These are phyloP conservation scores for Pseudococcus viburni DNA, from an alignment of 2,888 invertebrate genomes.

Conservation along the genomic window DNA sequence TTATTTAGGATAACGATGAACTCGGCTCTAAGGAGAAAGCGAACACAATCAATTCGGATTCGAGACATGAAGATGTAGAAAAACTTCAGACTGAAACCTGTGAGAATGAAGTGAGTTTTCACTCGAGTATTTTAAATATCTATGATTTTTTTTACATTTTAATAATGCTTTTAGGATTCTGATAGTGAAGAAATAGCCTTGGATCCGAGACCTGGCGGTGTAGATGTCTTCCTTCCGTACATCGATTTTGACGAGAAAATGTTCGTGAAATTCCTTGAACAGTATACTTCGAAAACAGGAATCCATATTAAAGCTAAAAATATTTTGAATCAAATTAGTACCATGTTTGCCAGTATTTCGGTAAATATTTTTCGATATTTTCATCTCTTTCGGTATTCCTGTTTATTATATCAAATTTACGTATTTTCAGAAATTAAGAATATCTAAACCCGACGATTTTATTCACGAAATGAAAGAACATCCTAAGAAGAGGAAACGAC, in stretches of 20 bases:
- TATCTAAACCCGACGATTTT: slow-evolving; percentile 18
- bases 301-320: slow-evolving; percentile 54
- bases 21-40: neutral
- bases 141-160: neutral
- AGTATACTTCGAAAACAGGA: slow-evolving; percentile 69
- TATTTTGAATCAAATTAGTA: slow-evolving; percentile 58
- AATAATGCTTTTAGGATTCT: slow-evolving; percentile 47
- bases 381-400: neutral
- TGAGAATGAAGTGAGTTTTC: neutral
- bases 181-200: slow-evolving; percentile 70
- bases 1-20: slow-evolving; percentile 63
- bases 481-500: slow-evolving; percentile 41
- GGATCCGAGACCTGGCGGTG: slow-evolving; percentile 87
- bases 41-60: too few species aligned
- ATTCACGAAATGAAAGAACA: slow-evolving; percentile 40
- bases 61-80: neutral
- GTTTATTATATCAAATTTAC: neutral
- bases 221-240: slow-evolving; percentile 81
- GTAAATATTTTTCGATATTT: neutral
- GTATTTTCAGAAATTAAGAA: slow-evolving; percentile 27
- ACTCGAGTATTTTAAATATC: neutral
- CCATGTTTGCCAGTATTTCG: slow-evolving; percentile 57
- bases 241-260: slow-evolving; percentile 77
- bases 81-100: slow-evolving; percentile 16
- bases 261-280: slow-evolving; percentile 75